Evolutionary conservation across 2,113 vertebrate species (phyloP), one percentile per base, ranked within the genome.

Genomic region (Sisor rabdophorus): DNA sequence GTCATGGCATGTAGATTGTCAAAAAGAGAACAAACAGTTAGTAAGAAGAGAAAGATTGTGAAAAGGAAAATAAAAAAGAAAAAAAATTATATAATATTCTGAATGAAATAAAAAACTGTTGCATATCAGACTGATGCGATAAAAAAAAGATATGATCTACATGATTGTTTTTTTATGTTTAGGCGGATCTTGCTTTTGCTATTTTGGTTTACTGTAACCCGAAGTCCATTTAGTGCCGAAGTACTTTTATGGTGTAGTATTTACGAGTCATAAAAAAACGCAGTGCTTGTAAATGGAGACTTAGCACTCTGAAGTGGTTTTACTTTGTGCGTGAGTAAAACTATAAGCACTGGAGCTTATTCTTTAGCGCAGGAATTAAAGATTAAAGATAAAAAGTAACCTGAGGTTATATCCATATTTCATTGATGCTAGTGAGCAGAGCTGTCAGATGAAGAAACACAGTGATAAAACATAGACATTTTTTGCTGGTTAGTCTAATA

Each of bases 401-500:
- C 77, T 30, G 52, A 68, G 77, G 71, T 47, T 24, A 59, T 79
- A 44, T 74, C 58, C 44, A 74, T 79, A 69, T 79, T 79, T 74
- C 69, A 79, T 68, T 59, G 26, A 30, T 68, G 47, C 54, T 79
- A 32, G 53, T 32, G n/a, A 65, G 61, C 12, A 56, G 52, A 55
- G 24, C 11, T 71, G 30, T 16, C 5, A 50, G 13, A 24, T 40
- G 47, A 24, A 48, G 65, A 55, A 77, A 52, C 13, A 30, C 15
- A 60, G 54, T 32, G 26, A 67, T 26, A 69, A 50, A 4, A 44
- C 5, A 44, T 1, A 44, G 9, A 44, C 40, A 44, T 6, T 50
- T 19, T 65, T 64, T 67, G 19, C 32, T 67, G 61, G 48, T 28
- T 22, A 54, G 59, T 63, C 15, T 19, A 19, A 65, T 53, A 44